Percentiles rank a stretch among this genome's conserved stretches.
These are phyloP conservation scores for Tenthredo mesomela DNA, from an alignment of 2,888 invertebrate genomes.

Conservation along the genomic window DNA sequence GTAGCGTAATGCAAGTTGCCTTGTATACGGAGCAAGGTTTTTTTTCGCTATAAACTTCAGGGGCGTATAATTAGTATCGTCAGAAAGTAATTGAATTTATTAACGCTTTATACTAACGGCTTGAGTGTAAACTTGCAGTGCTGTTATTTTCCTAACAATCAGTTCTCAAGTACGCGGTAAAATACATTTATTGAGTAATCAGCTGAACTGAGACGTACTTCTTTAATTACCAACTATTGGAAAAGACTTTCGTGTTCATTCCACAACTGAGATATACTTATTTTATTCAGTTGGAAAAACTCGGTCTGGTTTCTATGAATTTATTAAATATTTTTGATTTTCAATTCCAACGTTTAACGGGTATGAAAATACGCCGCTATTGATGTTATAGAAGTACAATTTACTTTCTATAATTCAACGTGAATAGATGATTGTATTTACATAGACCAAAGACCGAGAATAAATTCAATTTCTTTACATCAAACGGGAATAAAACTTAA, in stretches of 20 bases:
- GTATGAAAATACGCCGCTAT: not conserved
- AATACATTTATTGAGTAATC: not conserved
- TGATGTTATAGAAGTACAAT: not conserved
- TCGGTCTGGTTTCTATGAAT: not conserved
- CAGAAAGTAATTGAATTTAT: not conserved
- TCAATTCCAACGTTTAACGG: not conserved
- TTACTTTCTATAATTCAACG: not conserved
- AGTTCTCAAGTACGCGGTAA: not conserved
- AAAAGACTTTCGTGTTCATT: not conserved
- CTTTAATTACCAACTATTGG: not conserved
- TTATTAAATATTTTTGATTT: not conserved
- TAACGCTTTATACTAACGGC: not conserved
- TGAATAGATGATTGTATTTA: not conserved
- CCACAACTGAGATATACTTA: not conserved
- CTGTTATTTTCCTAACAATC: not conserved
- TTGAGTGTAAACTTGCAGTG: not conserved
- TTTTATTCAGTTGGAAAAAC: constrained; percentile 2
- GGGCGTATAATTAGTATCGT: not conserved
- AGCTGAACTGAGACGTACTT: not conserved
- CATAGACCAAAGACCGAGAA: not conserved
- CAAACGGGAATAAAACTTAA: not conserved
- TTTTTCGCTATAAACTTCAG: not conserved
- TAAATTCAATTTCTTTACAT: not conserved
- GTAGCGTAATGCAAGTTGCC: constrained; percentile 3
- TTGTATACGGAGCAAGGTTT: not conserved